These are phyloP conservation scores for Cynocephalus volans DNA, from an alignment of 2,113 vertebrate species.

Conservation along the genomic window DNA sequence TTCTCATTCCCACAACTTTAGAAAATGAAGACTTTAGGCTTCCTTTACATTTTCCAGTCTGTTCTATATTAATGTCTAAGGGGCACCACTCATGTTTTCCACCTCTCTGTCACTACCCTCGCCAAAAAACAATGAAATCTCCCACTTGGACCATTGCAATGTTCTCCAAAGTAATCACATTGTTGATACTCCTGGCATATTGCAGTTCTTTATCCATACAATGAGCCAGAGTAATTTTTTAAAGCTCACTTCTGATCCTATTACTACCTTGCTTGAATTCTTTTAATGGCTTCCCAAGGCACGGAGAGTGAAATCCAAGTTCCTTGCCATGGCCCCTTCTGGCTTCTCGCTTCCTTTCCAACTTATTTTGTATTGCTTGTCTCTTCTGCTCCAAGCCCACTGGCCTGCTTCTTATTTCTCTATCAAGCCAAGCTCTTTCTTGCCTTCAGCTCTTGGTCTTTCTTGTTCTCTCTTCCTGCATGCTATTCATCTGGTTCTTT, in stretches of 20 bases:
- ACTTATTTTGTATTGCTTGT: neutral
- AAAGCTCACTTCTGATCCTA: constrained; percentile 60
- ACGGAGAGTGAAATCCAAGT: constrained; percentile 38
- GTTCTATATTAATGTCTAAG: neutral
- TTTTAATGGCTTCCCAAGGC: constrained; percentile 61
- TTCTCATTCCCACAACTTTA: neutral
- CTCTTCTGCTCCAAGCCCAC: neutral
- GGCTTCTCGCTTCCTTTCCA: constrained; percentile 40
- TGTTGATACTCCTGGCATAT: neutral
- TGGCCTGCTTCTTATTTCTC: neutral
- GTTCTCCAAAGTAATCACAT: neutral
- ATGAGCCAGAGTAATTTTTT: constrained; percentile 43
- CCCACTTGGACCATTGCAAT: neutral
- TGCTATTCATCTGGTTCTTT: neutral
- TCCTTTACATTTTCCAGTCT: neutral
- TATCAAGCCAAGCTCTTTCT: neutral
- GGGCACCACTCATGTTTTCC: neutral
- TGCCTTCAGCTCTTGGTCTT: neutral
- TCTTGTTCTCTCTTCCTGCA: neutral
- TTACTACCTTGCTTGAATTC: constrained; percentile 55
- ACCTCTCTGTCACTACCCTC: neutral
- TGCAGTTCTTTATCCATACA: neutral
- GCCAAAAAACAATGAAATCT: neutral
- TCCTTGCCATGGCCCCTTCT: neutral
- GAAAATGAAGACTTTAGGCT: neutral